phyloP scores from a whole-genome alignment of 2,113 vertebrate species.

The Corydoras maculifer region DNA sequence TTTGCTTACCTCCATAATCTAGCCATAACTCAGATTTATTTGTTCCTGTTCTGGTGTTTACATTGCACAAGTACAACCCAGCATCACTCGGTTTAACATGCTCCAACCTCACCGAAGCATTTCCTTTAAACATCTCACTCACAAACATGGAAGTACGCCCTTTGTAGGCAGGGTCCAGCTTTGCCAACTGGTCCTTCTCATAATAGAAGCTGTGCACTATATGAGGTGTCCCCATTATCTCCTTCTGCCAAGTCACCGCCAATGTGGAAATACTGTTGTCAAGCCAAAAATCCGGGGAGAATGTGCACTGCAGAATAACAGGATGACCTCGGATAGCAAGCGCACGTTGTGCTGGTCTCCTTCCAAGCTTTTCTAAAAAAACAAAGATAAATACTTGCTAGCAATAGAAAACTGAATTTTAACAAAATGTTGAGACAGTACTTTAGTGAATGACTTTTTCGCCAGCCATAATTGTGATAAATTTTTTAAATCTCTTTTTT shows the following conservation, averaged over 20 bases:
- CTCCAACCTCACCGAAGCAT: conserved; percentile 35
- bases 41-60: conserved; percentile 21
- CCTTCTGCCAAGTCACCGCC: conserved; percentile 43
- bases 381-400: background rate
- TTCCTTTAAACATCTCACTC: conserved; percentile 22
- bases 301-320: conserved; percentile 32
- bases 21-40: conserved; percentile 25
- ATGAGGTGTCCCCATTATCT: background rate
- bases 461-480: too few species aligned
- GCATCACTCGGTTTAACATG: conserved; percentile 24
- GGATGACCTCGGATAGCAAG: conserved; percentile 8
- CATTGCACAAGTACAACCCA: conserved; percentile 35
- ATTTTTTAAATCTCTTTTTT: too few species aligned
- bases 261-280: background rate
- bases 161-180: conserved; percentile 7
- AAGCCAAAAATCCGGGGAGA: background rate
- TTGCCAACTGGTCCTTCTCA: conserved; percentile 14
- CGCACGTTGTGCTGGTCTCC: background rate
- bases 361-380: conserved; percentile 20
- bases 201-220: conserved; percentile 48
- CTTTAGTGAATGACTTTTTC: too few species aligned
- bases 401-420: background rate
- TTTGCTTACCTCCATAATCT: conserved; percentile 36
- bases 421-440: too few species aligned
- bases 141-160: conserved; percentile 31